Evolutionary conservation across 23 tunicate species (phyloP).

Genomic region (Corella eumyota): DNA sequence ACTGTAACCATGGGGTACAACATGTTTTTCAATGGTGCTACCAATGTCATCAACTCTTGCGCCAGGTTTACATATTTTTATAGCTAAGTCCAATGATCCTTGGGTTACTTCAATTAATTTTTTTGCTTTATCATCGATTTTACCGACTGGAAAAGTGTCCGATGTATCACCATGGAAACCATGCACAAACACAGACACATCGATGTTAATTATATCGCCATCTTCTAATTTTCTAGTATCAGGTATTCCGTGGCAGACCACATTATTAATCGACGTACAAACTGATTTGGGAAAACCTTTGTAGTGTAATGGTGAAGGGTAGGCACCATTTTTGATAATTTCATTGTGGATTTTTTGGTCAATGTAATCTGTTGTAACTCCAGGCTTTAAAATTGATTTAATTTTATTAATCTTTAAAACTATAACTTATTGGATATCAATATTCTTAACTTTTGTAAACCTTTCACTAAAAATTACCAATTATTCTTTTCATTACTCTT

Average conservation of each 20-base stretch:
- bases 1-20: slow-evolving; percentile 13
- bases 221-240: slow-evolving; percentile 24
- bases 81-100: slow-evolving; percentile 29
- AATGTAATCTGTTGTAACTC: slow-evolving; percentile 63
- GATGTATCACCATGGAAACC: slow-evolving; percentile 93
- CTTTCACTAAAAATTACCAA: too few relatives aligned
- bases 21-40: slow-evolving; percentile 25
- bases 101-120: slow-evolving; percentile 25
- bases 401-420: too few relatives aligned
- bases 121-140: slow-evolving; percentile 21
- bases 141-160: slow-evolving; percentile 76
- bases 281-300: slow-evolving; percentile 89
- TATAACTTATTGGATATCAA: too few relatives aligned
- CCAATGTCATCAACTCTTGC: slow-evolving; percentile 24
- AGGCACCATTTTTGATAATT: slow-evolving; percentile 47
- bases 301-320: slow-evolving; percentile 72
- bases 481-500: too few relatives aligned
- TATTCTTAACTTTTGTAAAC: too few relatives aligned
- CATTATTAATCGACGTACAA: slow-evolving; percentile 89
- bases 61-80: slow-evolving; percentile 53
- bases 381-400: slow-evolving; percentile 56
- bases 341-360: slow-evolving; percentile 47
- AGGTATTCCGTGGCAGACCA: slow-evolving; percentile 87
- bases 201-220: slow-evolving; percentile 83
- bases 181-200: slow-evolving; percentile 49